A percentile compares a stretch with the other conserved stretches of the same genome.
Evolutionary conservation across 1,140 invertebrate species (phyloP).

Genomic region (Drosophila paulistorum): DNA sequence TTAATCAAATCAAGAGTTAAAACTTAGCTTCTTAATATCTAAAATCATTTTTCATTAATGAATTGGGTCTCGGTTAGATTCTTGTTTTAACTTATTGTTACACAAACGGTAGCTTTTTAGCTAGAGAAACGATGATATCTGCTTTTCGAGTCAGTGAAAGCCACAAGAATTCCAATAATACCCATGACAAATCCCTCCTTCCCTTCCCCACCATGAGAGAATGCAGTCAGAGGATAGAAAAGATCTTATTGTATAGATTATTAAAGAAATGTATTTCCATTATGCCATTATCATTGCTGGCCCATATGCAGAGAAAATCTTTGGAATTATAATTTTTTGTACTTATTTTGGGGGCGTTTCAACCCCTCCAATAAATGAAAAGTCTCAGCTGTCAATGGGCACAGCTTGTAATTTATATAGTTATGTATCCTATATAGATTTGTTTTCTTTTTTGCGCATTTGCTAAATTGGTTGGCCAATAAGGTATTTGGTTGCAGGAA

Average conservation of each 20-base stretch:
- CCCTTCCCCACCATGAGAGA: neutral
- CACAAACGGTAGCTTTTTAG: slow-evolving; percentile 48
- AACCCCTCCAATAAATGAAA: slow-evolving; percentile 43
- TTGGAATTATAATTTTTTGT: neutral
- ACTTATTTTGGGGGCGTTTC: slow-evolving; percentile 57
- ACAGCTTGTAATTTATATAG: slow-evolving; percentile 68
- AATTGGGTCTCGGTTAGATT: slow-evolving; percentile 53
- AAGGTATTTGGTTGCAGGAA: slow-evolving; percentile 61
- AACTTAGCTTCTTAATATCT: slow-evolving; percentile 47
- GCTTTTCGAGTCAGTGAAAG: slow-evolving; percentile 38
- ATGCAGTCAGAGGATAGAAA: neutral
- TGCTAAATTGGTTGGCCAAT: slow-evolving; percentile 54
- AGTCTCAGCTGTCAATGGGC: slow-evolving; percentile 52
- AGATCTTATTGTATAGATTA: slow-evolving; percentile 45
- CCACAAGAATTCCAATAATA: slow-evolving; percentile 51
- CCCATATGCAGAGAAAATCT: slow-evolving; percentile 15
- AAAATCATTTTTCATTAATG: slow-evolving; percentile 74
- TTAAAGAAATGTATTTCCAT: slow-evolving; percentile 23
- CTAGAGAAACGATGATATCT: slow-evolving; percentile 40
- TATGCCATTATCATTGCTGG: slow-evolving; percentile 31
- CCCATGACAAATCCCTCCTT: slow-evolving; percentile 33
- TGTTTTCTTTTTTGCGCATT: slow-evolving; percentile 48
- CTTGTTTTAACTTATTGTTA: neutral
- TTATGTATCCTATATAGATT: neutral
- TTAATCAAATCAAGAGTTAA: slow-evolving; percentile 72